Conservation (phyloP, 2,113 vertebrate species). For the Aegithalos caudatus region DNA sequence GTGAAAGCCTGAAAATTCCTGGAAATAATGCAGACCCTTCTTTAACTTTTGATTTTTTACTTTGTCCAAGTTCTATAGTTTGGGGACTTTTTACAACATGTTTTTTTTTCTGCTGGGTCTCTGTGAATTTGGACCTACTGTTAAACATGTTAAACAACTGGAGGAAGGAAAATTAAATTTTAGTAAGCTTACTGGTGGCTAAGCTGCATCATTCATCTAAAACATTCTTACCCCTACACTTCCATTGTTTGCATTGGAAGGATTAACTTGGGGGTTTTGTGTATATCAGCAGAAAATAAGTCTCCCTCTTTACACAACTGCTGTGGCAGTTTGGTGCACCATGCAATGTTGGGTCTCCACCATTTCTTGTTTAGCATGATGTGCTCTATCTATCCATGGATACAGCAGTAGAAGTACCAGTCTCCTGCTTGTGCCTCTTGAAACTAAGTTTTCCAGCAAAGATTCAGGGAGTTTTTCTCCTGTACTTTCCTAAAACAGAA, state of each 20-base stretch:
- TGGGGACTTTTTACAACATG: not conserved
- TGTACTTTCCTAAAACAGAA: not conserved
- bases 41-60: not conserved
- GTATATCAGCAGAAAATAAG: not conserved
- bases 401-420: not conserved
- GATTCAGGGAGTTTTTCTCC: not conserved
- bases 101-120: not conserved
- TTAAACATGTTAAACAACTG: not conserved
- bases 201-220: not conserved
- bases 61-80: not conserved
- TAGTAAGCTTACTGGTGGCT: not conserved
- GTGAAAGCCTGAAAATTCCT: not conserved
- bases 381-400: accelerated
- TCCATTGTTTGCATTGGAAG: not conserved
- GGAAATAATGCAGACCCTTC: not conserved
- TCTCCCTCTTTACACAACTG: not conserved
- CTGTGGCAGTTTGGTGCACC: not conserved
- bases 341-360: not conserved
- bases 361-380: not conserved
- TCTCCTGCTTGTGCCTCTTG: not conserved
- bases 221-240: not conserved
- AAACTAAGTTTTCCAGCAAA: not conserved
- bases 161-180: not conserved
- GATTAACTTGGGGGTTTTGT: not conserved
- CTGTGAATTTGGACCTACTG: not conserved